Conservation (phyloP, 1,140 invertebrate genomes). For the Laodelphax striatellus region DNA sequence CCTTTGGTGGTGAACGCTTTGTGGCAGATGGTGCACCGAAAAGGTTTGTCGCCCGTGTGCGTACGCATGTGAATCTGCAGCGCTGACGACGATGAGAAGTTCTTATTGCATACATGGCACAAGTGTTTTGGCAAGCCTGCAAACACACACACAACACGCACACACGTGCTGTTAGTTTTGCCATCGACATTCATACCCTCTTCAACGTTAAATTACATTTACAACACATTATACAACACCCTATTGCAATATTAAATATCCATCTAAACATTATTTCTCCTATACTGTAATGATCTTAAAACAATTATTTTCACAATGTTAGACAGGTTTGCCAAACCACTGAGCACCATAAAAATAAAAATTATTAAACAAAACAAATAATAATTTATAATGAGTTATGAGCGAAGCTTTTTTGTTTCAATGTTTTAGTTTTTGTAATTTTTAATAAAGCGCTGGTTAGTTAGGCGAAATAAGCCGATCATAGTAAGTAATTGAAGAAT, state of each 20-base stretch:
- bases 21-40: constrained; percentile 87
- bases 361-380: no score
- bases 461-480: no score
- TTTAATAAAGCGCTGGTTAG: no score
- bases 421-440: no score
- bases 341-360: not conserved
- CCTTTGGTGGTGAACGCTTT: constrained; percentile 97
- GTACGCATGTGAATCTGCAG: constrained; percentile 97
- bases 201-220: not conserved
- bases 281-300: not conserved
- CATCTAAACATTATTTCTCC: not conserved
- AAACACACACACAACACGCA: constrained; percentile 33
- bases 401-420: no score
- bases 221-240: no score
- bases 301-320: not conserved
- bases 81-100: constrained; percentile 92
- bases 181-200: not conserved
- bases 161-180: constrained; percentile 12
- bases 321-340: constrained; percentile 15
- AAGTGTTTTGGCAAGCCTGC: constrained; percentile 72
- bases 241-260: not conserved
- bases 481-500: no score
- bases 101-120: constrained; percentile 93
- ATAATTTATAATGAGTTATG: no score
- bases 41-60: constrained; percentile 95